A percentile compares a stretch with the other conserved stretches of the same genome.
Evolutionary conservation across 2,113 vertebrate genomes (phyloP).

Genomic region (Sphaerodactylus townsendi): DNA sequence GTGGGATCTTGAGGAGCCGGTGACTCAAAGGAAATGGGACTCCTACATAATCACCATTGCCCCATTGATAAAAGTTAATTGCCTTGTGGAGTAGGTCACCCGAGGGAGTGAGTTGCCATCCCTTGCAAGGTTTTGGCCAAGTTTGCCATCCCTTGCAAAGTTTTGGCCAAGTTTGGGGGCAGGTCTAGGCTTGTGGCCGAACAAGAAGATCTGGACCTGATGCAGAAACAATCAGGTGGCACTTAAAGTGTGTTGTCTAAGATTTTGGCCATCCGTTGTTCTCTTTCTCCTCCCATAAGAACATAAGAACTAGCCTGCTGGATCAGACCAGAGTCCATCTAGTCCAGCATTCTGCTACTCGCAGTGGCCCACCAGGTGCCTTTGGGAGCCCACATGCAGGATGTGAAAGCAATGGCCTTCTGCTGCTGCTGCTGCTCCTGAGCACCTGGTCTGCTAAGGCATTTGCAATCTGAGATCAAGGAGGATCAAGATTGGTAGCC

Average conservation of each 20-base stretch:
- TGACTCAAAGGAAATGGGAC: neutral
- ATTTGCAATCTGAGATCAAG: too few species aligned
- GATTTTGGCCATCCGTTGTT: neutral
- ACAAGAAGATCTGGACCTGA: neutral
- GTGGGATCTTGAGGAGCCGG: neutral
- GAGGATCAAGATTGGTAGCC: too few species aligned
- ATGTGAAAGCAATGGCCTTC: too few species aligned
- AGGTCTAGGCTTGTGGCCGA: neutral
- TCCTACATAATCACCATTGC: neutral
- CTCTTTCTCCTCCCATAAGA: too few species aligned
- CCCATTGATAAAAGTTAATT: neutral
- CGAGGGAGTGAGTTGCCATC: neutral
- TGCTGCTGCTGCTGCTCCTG: too few species aligned
- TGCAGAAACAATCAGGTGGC: neutral
- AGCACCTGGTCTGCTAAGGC: too few species aligned
- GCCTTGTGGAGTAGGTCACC: neutral
- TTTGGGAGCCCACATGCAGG: too few species aligned
- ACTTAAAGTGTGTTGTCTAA: neutral
- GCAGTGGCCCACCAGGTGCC: too few species aligned
- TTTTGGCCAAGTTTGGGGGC: neutral
- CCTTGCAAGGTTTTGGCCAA: neutral
- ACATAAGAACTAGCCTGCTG: too few species aligned
- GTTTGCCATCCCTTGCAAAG: neutral
- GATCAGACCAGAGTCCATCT: too few species aligned
- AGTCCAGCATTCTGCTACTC: too few species aligned